Evolutionary conservation across 2,113 vertebrate species (phyloP).

Genomic region (Pelmatolapia mariae): DNA sequence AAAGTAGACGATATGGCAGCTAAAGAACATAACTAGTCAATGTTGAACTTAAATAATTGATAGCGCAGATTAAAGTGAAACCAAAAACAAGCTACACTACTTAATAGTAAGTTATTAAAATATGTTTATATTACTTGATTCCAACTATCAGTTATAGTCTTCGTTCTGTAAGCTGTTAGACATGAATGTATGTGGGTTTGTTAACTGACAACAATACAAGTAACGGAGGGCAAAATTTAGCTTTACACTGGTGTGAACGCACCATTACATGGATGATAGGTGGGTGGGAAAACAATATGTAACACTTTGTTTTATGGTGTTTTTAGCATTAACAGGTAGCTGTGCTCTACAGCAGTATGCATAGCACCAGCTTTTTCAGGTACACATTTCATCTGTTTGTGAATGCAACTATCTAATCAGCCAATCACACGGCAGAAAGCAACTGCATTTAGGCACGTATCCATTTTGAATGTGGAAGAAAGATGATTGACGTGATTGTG

Average conservation of each 20-base stretch:
- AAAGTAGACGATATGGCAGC: no score
- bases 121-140: neutral
- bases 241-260: neutral
- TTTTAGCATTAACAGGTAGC: neutral
- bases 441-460: neutral
- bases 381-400: neutral
- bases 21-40: neutral
- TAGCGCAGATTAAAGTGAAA: neutral
- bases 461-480: neutral
- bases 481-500: neutral
- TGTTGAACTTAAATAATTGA: neutral
- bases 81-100: neutral
- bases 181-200: neutral
- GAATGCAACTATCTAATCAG: neutral
- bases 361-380: neutral
- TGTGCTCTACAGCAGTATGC: neutral
- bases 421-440: neutral
- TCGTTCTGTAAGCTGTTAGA: neutral
- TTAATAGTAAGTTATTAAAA: neutral
- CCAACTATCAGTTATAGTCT: neutral
- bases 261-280: neutral
- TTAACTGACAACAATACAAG: neutral
- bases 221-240: accelerated
- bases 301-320: neutral
- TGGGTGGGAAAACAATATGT: neutral